These are phyloP conservation scores for Tetrao urogallus DNA, from an alignment of 2,113 vertebrate genomes.

Conservation along the genomic window DNA sequence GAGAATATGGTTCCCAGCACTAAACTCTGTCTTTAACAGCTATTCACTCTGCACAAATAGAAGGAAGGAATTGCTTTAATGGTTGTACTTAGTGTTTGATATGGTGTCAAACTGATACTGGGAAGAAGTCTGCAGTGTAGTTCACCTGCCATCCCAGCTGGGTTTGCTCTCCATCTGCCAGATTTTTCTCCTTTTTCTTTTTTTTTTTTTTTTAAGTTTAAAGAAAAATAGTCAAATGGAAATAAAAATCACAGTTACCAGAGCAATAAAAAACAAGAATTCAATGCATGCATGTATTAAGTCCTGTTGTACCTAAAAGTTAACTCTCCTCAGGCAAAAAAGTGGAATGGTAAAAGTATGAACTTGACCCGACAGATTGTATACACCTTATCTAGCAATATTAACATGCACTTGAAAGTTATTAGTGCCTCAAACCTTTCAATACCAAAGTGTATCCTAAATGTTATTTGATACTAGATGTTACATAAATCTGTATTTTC, in stretches of 20 bases:
- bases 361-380: constrained; percentile 45
- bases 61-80: constrained; percentile 52
- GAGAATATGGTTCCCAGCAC: background rate
- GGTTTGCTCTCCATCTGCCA: background rate
- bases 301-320: background rate
- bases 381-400: constrained; percentile 58
- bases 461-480: constrained; percentile 63
- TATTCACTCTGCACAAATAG: constrained; percentile 16
- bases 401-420: constrained; percentile 50
- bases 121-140: constrained; percentile 33
- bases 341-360: background rate
- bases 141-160: constrained; percentile 66
- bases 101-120: constrained; percentile 38
- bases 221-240: constrained; percentile 7
- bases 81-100: constrained; percentile 47
- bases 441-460: constrained; percentile 43
- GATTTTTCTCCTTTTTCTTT: background rate
- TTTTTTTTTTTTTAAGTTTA: background rate
- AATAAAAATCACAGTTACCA: constrained; percentile 24
- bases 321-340: background rate
- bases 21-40: background rate
- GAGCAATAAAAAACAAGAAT: constrained; percentile 34
- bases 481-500: constrained; percentile 79
- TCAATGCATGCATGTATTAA: background rate
- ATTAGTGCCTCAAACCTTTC: constrained; percentile 48